Evolutionary conservation across 1,140 invertebrate genomes (phyloP), one percentile per base, ranked within the genome.

Genomic region (Steinernema feltiae): DNA sequence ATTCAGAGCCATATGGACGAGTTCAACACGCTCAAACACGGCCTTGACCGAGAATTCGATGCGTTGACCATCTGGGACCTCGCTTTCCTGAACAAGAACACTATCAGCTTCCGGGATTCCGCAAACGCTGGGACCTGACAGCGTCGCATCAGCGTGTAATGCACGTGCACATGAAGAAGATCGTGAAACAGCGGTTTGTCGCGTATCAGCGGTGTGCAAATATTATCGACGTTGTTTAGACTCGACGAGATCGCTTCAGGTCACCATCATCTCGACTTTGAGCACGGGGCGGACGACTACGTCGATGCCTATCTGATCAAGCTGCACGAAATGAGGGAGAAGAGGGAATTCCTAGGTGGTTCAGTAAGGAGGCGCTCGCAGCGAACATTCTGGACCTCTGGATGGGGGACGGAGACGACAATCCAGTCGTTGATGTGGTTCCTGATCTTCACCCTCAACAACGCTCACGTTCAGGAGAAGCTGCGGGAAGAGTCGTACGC

Each of bases 301-400:
- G 88, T 89, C 31, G 89, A 89, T 73, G 84, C 84, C 41, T 89
- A 89, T 76, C 76, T 89, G 0, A 79, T 86, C 41, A 86, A 89
- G 78, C 87, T 89, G 41, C 70, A 84, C n/a, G 70, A 79, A n/a
- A 70, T 71, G 27, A 48, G 76, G 32, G 27, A 29, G n/a, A 71
- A 69, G 30, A 35, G 24, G 7, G 53, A 63, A 3, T 63, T 63
- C 53, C 30, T 18, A 41, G 30, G 0, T 35, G 48, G 70, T 78
- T 48, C 73, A 78, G 76, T 18, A 27, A 78, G 0, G 70, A 78
- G 18, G 69, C 32, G 1, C 74, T 78, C 0, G 70, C 71, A 18
- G 17, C 46, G 18, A 53, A 71, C 30, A 2, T 76, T 0, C 31
- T 48, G 24, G 77, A 78, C 31, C 74, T 78, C 1, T 78, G 77